A percentile compares a stretch with the other conserved stretches of the same genome.
phyloP scores from a whole-genome alignment of 2,888 invertebrate species.

The Charanyca ferruginea region DNA sequence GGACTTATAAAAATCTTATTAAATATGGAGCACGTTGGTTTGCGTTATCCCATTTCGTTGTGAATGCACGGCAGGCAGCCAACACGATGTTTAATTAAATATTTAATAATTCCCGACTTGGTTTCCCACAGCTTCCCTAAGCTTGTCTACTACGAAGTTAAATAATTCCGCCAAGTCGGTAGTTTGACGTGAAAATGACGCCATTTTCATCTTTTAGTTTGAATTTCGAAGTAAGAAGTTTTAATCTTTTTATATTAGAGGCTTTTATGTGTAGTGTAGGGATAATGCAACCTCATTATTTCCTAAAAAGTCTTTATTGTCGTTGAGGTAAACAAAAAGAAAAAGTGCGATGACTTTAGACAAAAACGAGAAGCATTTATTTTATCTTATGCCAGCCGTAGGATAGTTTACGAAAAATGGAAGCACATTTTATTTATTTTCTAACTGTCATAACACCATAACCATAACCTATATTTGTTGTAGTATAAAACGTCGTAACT shows the following conservation, averaged over 20 bases:
- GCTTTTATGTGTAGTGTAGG: constrained; percentile 13
- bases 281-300: constrained; percentile 21
- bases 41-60: constrained; percentile 41
- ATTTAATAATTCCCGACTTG: constrained; percentile 66
- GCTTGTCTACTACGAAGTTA: constrained; percentile 34
- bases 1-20: constrained; percentile 46
- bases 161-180: constrained; percentile 46
- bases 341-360: not conserved
- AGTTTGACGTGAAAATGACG: constrained; percentile 40
- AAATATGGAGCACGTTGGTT: constrained; percentile 38
- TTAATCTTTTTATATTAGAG: constrained; percentile 10
- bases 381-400: no score
- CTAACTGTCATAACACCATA: no score
- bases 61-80: constrained; percentile 35
- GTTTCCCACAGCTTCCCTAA: constrained; percentile 31
- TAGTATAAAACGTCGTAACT: no score
- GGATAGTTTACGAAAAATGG: no score
- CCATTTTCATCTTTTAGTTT: constrained; percentile 20
- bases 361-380: not conserved
- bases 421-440: no score
- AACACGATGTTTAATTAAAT: constrained; percentile 65
- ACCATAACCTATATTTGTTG: no score
- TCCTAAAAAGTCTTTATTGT: constrained; percentile 3
- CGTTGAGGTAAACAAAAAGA: not conserved
- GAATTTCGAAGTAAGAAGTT: constrained; percentile 19